Evolutionary conservation across 1,140 invertebrate genomes (phyloP), one percentile per base, ranked within the genome.

Genomic region (Oedothorax gibbosus): DNA sequence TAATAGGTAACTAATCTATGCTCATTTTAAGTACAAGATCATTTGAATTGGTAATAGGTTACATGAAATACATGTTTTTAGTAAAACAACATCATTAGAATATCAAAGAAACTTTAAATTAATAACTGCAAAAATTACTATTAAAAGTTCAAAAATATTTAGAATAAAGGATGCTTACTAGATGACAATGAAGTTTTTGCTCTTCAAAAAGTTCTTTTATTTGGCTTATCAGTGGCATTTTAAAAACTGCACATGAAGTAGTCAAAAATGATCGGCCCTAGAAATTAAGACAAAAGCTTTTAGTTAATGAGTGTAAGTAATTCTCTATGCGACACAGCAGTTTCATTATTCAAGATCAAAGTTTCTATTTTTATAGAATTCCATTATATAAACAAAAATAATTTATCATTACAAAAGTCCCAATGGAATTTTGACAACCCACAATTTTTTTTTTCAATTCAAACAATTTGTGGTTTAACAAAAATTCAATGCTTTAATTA

Each of bases 221-320:
- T 20, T 56, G 9, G 49, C 35, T 18, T 10, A 71, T 50, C 57
- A 50, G 8, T 7, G 78, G 49, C 14, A 60, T 50, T 14, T 20
- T 14, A 7, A 71, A 81, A 7, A 81, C 78, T 50, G 69, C 66
- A 57, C 54, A 81, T 21, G 66, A 71, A 11, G 78, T 81, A 15
- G 54, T 60, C 11, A 81, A 53, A 66, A 81, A 71, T 8, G 78
- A 56, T 71, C 62, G 69, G 2, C 78, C 78, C 78, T 81, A 51
- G 12, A 71, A n/a, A 77, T 11, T 35, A 20, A 18, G 60, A 50
- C 7, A 12, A 11, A 9, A 10, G 10, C 18, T 50, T 15, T 71
- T 5, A 49, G 11, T 21, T 68, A 20, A 18, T 21, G 18, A 21
- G 12, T 18, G 3, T 66, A 5, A 18, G 15, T 66, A 66, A 21